These are phyloP conservation scores for Sprattus sprattus DNA, from an alignment of 2,113 vertebrate species.

Conservation along the genomic window DNA sequence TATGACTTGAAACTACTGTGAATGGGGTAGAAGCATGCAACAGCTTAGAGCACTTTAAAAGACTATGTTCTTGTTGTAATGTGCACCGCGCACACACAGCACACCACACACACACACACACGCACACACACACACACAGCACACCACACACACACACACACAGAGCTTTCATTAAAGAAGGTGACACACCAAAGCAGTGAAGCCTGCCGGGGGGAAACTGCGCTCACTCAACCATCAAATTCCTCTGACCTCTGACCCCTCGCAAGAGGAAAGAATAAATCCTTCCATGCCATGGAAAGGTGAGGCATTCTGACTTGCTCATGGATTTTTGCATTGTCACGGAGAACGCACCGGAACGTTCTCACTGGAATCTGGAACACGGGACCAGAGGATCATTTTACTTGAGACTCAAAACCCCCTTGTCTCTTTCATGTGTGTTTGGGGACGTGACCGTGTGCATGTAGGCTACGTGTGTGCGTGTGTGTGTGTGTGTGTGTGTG, in stretches of 20 bases:
- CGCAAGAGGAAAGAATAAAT: background rate
- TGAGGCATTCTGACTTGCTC: slow-evolving; percentile 52
- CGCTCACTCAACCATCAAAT: slow-evolving; percentile 29
- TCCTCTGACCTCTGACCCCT: background rate
- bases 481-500: background rate
- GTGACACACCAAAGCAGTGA: background rate
- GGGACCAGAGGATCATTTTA: background rate
- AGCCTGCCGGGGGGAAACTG: slow-evolving; percentile 1
- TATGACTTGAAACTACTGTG: background rate
- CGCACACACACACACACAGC: background rate
- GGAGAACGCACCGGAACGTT: slow-evolving; percentile 29
- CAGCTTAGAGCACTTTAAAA: background rate
- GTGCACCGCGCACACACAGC: too few species aligned
- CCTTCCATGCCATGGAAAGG: slow-evolving; percentile 34
- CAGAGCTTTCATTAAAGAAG: background rate
- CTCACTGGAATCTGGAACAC: slow-evolving; percentile 1
- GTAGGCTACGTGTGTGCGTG: background rate
- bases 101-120: background rate
- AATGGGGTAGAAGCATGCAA: background rate
- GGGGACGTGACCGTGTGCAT: too few species aligned
- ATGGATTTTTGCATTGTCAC: slow-evolving; percentile 41
- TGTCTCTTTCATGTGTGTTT: background rate
- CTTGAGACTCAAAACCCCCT: background rate
- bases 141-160: background rate
- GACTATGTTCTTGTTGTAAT: background rate